Evolutionary conservation across 2,797 vertebrate species (phyloP).

Genomic region (Hippoglossus hippoglossus): DNA sequence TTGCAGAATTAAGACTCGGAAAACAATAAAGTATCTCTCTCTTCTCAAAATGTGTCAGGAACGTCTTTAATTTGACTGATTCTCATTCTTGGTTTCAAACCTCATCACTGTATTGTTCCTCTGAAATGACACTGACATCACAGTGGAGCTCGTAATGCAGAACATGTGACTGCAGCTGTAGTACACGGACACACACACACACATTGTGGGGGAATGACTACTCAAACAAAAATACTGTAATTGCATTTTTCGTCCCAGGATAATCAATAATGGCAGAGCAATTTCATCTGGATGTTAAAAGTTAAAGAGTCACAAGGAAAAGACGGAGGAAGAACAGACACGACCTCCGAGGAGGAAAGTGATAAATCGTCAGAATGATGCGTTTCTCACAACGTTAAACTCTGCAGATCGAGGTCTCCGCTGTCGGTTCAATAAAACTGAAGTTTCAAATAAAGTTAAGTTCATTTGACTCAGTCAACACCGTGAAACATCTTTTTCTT

Average conservation of each 20-base stretch:
- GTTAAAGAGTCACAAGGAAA: background rate
- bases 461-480: background rate
- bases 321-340: background rate
- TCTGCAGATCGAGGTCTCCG: no score
- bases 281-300: background rate
- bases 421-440: background rate
- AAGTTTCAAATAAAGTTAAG: background rate
- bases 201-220: background rate
- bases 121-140: conserved; percentile 2
- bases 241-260: conserved; percentile 1
- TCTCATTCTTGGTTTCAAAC: conserved; percentile 30
- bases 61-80: conserved; percentile 44
- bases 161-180: conserved; percentile 22
- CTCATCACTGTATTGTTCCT: conserved; percentile 24
- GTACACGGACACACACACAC: background rate
- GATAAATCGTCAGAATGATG: background rate
- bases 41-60: conserved; percentile 42
- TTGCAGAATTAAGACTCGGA: conserved; percentile 53
- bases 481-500: no score
- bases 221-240: conserved; percentile 2
- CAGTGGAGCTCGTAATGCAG: conserved; percentile 18
- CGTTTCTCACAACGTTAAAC: background rate
- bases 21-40: conserved; percentile 53
- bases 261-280: background rate
- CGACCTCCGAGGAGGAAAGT: background rate